Conservation (phyloP, 2,797 vertebrate genomes). For the Todus mexicanus region DNA sequence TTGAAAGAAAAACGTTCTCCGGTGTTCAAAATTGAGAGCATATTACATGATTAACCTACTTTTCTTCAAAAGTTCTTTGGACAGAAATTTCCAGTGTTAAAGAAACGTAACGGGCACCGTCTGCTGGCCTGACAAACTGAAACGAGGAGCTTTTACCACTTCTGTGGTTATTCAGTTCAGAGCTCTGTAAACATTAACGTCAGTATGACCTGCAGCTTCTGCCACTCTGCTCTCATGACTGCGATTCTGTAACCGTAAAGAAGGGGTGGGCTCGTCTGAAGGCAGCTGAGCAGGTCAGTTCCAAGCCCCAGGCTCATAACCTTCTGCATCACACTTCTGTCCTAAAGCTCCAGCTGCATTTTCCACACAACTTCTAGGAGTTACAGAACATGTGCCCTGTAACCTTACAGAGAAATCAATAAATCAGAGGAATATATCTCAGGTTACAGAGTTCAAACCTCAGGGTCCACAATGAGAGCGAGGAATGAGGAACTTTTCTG, state of each 20-base stretch:
- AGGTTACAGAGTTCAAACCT: constrained; percentile 17
- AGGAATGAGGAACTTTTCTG: neutral
- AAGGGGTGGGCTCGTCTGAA: neutral
- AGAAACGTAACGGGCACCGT: neutral
- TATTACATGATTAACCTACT: neutral
- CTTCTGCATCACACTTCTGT: neutral
- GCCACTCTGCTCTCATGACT: neutral
- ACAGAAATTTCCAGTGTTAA: neutral
- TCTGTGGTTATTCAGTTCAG: neutral
- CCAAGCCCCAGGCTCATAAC: neutral
- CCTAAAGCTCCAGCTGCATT: constrained; percentile 37
- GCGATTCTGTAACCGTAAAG: neutral
- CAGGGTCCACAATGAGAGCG: neutral
- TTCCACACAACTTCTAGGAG: neutral
- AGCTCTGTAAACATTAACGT: constrained; percentile 41
- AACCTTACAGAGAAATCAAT: constrained; percentile 14
- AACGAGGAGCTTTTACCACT: neutral
- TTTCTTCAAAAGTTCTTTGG: neutral
- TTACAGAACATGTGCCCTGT: neutral
- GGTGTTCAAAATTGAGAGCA: neutral
- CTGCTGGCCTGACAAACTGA: neutral
- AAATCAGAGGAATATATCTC: neutral
- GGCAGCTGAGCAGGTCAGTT: neutral
- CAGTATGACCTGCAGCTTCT: neutral
- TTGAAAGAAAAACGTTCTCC: neutral